Base-by-base conservation (phyloP, 1,140 invertebrate species). In the Drosophila navojoa region DNA sequence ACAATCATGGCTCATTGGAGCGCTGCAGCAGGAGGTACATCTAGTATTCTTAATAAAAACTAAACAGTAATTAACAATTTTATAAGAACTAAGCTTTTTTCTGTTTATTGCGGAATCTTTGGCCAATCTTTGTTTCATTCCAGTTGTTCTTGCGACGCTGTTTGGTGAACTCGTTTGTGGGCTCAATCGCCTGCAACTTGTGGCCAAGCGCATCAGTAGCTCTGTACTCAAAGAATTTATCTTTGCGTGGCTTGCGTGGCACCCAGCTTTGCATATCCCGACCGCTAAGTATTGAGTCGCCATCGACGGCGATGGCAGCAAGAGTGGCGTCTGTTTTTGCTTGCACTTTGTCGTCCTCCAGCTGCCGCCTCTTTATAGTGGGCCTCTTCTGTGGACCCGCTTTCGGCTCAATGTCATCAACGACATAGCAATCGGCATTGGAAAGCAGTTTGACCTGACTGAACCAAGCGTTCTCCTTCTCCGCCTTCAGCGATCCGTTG, bases 161-260 rank as follows among this genome's bases (percentile, higher is more conserved):
- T 1, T 62, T 27, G 1, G 81, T 69, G 47, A 85, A 85, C 27
- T 85, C 81, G 35, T 85, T 85, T 2, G n/a, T 54, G 27, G 70
- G 52, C 13, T 77, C 77, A 0, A 71, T 54, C 1, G 58, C 67
- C n/a, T 47, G 7, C 7, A 85, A 22, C 19, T 77, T 74, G 9
- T 4, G 25, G 3, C 67, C 80, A 10, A 52, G 44, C 0, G 15
- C 5, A 52, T 77, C 60, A 13, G 52, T 62, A 3, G 77, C 32
- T 27, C 61, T 61, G 49, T 85, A 85, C 4, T 49, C 45, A 10
- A 77, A 85, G 7, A 75, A 9, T 49, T 80, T 80, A 38, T 71
- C 22, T 2, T 59, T 19, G 2, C 74, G 74, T 1, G 16, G 13
- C 6, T 42, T 59, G 5, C 54, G 61, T 13, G 69, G 2, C 0